Percentiles rank a stretch among this genome's conserved stretches.
Conservation (phyloP, 2,113 vertebrate species). For the Myanophis thanlyinensis region DNA sequence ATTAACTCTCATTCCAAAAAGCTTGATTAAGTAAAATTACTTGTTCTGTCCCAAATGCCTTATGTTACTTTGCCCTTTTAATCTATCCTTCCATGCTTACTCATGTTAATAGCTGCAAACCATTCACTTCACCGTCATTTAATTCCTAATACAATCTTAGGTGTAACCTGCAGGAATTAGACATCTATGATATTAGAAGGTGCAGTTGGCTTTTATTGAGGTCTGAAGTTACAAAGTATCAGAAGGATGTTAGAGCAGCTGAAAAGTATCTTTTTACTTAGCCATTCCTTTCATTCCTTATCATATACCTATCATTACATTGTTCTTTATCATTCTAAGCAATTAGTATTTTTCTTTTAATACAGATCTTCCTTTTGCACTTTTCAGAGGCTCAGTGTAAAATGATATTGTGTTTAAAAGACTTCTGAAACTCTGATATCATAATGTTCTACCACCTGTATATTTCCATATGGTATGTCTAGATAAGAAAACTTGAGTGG, state of each 20-base stretch:
- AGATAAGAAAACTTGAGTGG: slow-evolving; percentile 23
- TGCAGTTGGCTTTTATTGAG: background rate
- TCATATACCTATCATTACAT: background rate
- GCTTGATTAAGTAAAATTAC: background rate
- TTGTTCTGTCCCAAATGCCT: background rate
- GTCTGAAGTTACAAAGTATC: background rate
- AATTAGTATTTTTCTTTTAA: background rate
- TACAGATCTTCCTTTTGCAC: background rate
- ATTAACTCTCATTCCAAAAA: background rate
- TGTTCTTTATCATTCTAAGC: background rate
- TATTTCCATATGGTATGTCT: slow-evolving; percentile 32
- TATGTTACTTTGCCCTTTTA: background rate
- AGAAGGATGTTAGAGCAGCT: background rate
- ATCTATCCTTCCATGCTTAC: background rate
- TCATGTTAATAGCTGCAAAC: background rate
- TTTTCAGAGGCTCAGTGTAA: slow-evolving; percentile 43
- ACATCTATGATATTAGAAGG: background rate
- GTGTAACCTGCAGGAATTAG: background rate
- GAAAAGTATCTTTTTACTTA: background rate
- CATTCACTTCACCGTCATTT: background rate
- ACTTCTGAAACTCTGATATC: slow-evolving; percentile 16
- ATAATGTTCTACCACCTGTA: slow-evolving; percentile 26
- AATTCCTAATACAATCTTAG: background rate
- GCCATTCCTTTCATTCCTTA: background rate
- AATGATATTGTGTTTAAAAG: slow-evolving; percentile 44